Conservation (phyloP, 2,113 vertebrate species). For the Alethe diademata region DNA sequence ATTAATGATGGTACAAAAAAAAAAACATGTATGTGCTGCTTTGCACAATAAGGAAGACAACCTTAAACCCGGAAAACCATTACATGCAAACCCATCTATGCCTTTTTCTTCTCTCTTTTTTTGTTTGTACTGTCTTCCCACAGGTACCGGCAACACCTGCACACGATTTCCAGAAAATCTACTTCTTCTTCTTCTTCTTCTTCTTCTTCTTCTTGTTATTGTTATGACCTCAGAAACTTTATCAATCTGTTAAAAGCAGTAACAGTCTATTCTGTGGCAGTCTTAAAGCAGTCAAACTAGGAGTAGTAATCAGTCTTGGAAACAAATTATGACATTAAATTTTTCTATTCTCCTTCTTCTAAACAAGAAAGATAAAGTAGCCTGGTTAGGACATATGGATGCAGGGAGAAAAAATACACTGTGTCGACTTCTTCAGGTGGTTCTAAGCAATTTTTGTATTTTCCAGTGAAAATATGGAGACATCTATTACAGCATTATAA, state of each 20-base stretch:
- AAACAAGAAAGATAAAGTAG: neutral
- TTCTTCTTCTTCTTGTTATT: neutral
- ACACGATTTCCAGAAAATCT: neutral
- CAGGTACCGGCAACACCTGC: neutral
- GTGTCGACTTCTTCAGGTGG: neutral
- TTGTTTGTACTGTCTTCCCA: neutral
- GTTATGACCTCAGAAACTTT: neutral
- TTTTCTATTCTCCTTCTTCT: neutral
- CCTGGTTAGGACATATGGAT: neutral
- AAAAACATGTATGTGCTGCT: neutral
- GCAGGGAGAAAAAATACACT: neutral
- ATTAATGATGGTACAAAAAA: neutral
- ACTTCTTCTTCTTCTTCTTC: neutral
- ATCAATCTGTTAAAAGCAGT: neutral
- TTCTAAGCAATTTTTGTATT: neutral
- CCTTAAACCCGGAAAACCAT: neutral
- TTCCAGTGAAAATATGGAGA: neutral
- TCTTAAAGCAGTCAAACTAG: neutral
- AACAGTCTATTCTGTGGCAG: neutral
- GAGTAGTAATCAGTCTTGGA: neutral
- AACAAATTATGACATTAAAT: neutral
- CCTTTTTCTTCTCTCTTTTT: neutral
- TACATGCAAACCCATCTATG: neutral
- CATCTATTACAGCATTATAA: neutral
- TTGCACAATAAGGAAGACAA: neutral